Percentiles rank a stretch among this genome's conserved stretches.
Evolutionary conservation across 1,140 invertebrate genomes (phyloP).

Genomic region (Hermetia illucens): DNA sequence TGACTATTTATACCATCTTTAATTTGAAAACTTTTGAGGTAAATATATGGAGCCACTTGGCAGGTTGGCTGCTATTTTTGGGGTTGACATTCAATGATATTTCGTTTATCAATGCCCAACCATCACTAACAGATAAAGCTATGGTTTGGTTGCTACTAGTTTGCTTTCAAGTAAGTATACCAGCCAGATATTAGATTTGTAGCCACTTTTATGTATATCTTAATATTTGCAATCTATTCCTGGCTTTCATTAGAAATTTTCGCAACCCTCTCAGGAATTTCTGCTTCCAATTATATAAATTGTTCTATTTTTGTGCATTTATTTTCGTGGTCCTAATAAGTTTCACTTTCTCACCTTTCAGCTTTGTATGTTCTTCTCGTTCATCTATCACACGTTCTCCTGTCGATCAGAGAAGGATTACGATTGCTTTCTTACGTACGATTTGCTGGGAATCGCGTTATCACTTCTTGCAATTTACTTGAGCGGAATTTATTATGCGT

Average conservation of each 20-base stretch:
- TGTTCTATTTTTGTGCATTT: no score
- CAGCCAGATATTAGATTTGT: no score
- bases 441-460: constrained; percentile 84
- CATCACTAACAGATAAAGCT: constrained; percentile 64
- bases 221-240: no score
- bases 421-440: constrained; percentile 75
- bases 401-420: constrained; percentile 81
- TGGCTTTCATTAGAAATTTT: no score
- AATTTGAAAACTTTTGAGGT: constrained; percentile 31
- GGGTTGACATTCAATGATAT: constrained; percentile 74
- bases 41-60: constrained; percentile 93
- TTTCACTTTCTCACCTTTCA: no score
- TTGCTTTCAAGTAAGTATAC: constrained; percentile 83
- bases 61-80: constrained; percentile 80
- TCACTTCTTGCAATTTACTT: constrained; percentile 88
- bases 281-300: no score
- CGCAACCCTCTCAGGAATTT: no score
- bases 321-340: no score
- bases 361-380: constrained; percentile 86
- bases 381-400: constrained; percentile 87
- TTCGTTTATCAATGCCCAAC: constrained; percentile 60
- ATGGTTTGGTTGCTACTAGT: constrained; percentile 67
- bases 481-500: constrained; percentile 91
- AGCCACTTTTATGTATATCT: no score
- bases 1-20: background rate